Conservation (phyloP, 2,113 vertebrate genomes). For the Grus americana region DNA sequence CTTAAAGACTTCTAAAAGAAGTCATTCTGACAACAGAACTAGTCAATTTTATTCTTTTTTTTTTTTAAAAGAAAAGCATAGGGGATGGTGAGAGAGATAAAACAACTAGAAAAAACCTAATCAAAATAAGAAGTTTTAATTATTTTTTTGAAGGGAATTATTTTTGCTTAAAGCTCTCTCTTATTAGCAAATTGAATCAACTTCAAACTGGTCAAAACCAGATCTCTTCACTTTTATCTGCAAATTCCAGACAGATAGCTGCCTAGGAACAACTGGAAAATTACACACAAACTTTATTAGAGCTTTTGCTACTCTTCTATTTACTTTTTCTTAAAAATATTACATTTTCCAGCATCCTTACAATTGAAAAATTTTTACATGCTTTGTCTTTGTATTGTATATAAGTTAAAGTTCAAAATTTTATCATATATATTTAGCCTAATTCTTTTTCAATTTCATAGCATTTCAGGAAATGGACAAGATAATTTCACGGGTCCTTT, state of each 20-base stretch:
- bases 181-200: background rate
- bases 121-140: background rate
- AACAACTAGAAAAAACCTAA: background rate
- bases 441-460: background rate
- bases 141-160: background rate
- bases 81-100: background rate
- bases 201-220: background rate
- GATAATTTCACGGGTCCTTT: constrained; percentile 4
- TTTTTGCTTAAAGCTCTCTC: background rate
- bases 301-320: background rate
- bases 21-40: background rate
- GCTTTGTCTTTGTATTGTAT: background rate
- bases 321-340: background rate
- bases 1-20: background rate
- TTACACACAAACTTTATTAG: background rate
- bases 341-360: background rate
- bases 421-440: background rate
- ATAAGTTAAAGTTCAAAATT: background rate
- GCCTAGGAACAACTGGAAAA: background rate
- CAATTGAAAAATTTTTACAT: background rate
- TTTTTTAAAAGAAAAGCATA: background rate
- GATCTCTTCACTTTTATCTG: background rate
- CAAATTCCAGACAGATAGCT: background rate
- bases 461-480: constrained; percentile 2
- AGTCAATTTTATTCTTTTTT: too few species aligned